Evolutionary conservation across 1,140 invertebrate genomes (phyloP), one percentile per base, ranked within the genome.

Genomic region (Lordiphosa clarofinis): DNA sequence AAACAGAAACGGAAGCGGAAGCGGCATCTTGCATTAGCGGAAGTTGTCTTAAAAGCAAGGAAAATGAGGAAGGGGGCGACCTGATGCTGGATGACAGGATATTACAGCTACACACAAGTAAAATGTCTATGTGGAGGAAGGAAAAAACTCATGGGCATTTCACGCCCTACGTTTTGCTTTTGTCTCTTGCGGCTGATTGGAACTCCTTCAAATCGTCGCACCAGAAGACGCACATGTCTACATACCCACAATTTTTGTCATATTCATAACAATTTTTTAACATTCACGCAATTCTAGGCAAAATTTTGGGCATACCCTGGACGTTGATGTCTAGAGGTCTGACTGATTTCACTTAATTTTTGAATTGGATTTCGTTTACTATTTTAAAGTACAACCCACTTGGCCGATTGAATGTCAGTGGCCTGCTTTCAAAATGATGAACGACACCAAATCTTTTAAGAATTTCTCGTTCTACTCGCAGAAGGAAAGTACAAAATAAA

Each of bases 181-280:
- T 31, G 13, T 35, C 38, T 56, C 28, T 47, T 63, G 62, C 62
- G 50, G 56, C 57, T 70, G 66, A 70, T 70, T 69, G 56, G 24
- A 6, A 28, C 24, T 28, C 24, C 24, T 28, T 28, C 24, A 7
- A 28, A 28, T 28, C 24, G 24, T 28, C 5, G 4, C 24, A 28
- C 57, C 48, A 36, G 12, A 11, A n/a, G 10, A 28, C 11, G 11
- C 24, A 42, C 43, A 12, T 49, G 21, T 8, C 15, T 9, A 35
- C 58, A 19, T n/a, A 44, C 42, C n/a, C 28, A 10, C 35, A 0
- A 21, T 7, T 42, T 39, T 60, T 56, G 66, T 70, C 58, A 70
- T 75, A 75, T 74, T 75, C 59, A 70, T 65, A 75, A 75, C 48
- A 75, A 62, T 60, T 69, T 74, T 74, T 74, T 69, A 74, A 74